Base-by-base conservation (phyloP, 2,113 vertebrate species). In the Brachypodius melanocephalos region DNA sequence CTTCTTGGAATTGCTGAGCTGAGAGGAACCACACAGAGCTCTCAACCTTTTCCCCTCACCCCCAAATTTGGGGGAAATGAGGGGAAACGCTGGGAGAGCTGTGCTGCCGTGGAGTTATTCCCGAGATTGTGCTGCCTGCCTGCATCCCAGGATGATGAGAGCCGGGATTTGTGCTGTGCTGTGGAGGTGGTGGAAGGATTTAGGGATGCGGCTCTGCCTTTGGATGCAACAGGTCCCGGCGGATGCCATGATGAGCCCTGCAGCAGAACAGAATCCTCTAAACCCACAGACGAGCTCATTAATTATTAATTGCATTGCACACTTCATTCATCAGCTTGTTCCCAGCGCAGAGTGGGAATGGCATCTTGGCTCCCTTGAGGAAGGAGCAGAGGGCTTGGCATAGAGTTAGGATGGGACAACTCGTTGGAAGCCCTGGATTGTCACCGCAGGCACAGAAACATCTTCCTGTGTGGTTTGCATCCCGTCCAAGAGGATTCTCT, bases 301-400 rank as follows among this genome's bases (percentile, higher is more conserved):
- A 59, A 96, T 97, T 92, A 95, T 95, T 93, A 40, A 95, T 85
- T 57, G 21, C 31, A 7, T 5, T 34, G 40, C 68, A 86, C 48
- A 42, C 45, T 75, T 89, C 73, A 68, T 90, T 95, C 91, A 84
- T 75, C 84, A 87, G 18, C 58, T 91, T 28, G 4, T 89, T 73
- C 55, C 55, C 52, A n/a, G 55, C 10, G 49, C 38, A 1, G 14
- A 43, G 71, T 68, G 61, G 65, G 89, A 92, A 90, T 0, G 5
- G 28, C 38, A 43, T 2, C 0, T 34, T 1, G 13, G 20, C 4
- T 88, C 22, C 45, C 51, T 25, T 10, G 40, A 59, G 74, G 49
- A 59, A 16, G 48, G 24, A 78, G 24, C 3, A 63, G 32, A 80
- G 73, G 36, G 15, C 5, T 36, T 0, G 2, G 40, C 38, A 10